A percentile compares a stretch with the other conserved stretches of the same genome.
Conservation (phyloP, 2,113 vertebrate genomes). For the Mustela lutreola region DNA sequence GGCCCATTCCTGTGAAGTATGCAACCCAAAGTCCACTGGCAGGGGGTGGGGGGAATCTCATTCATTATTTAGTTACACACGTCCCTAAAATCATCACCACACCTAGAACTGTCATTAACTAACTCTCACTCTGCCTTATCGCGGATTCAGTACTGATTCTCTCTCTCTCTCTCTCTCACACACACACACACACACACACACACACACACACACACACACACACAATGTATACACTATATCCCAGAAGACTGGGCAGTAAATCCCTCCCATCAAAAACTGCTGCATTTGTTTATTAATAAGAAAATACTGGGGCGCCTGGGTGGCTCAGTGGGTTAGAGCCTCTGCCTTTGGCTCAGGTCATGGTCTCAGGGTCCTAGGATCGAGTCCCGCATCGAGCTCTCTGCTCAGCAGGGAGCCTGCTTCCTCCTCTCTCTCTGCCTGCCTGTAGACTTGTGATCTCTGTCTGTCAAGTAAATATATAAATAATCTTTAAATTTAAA, state of each 20-base stretch:
- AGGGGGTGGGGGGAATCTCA: not conserved
- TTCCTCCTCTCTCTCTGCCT: too few species aligned
- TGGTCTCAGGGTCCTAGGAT: too few species aligned
- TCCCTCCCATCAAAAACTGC: not conserved
- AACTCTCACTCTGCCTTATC: not conserved
- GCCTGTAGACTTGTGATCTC: too few species aligned
- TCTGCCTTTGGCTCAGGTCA: too few species aligned
- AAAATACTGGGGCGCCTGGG: not conserved
- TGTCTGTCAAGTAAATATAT: too few species aligned
- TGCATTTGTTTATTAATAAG: not conserved
- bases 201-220: too few species aligned
- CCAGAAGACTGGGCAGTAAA: not conserved
- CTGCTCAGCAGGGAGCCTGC: too few species aligned
- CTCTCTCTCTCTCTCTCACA: too few species aligned
- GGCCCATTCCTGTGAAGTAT: not conserved
- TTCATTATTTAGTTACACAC: not conserved
- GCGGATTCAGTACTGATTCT: rapidly evolving
- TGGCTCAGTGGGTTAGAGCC: too few species aligned
- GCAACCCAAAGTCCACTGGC: not conserved
- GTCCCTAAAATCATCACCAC: not conserved
- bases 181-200: too few species aligned
- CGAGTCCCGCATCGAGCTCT: too few species aligned
- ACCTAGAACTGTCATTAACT: not conserved
- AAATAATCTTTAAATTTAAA: too few species aligned
- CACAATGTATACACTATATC: not conserved